These are phyloP conservation scores for Pollenia amentaria DNA, from an alignment of 2,888 invertebrate genomes.

Conservation along the genomic window DNA sequence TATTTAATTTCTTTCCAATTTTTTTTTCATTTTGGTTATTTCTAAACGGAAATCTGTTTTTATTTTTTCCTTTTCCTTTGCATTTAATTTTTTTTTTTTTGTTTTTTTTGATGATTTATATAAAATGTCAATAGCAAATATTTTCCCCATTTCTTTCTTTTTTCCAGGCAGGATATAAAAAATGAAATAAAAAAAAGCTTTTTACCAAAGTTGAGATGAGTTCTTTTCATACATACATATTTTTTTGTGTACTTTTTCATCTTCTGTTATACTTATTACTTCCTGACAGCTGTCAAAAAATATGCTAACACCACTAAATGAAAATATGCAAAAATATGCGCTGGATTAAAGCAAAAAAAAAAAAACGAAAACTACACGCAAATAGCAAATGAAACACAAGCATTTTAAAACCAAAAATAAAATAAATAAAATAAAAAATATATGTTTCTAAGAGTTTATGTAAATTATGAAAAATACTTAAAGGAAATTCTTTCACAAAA, in stretches of 20 bases:
- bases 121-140: constrained; percentile 70
- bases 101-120: constrained; percentile 63
- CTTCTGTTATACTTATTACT: constrained; percentile 80
- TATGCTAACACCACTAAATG: constrained; percentile 79
- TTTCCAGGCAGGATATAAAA: constrained; percentile 47
- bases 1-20: not conserved
- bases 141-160: constrained; percentile 32
- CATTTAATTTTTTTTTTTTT: constrained; percentile 14
- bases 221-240: constrained; percentile 7
- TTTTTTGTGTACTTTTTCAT: constrained; percentile 14
- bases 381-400: constrained; percentile 75
- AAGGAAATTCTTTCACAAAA: constrained; percentile 20
- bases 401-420: constrained; percentile 56
- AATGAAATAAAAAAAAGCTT: constrained; percentile 44
- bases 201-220: constrained; percentile 18
- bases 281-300: constrained; percentile 83
- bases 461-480: constrained; percentile 60
- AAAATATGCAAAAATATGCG: constrained; percentile 73
- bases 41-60: constrained; percentile 44
- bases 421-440: constrained; percentile 75
- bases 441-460: constrained; percentile 71
- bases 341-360: constrained; percentile 52
- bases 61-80: constrained; percentile 24
- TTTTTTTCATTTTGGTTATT: constrained; percentile 9
- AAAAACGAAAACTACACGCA: constrained; percentile 62